Percentiles rank a stretch among this genome's conserved stretches.
phyloP scores from a whole-genome alignment of 2,797 vertebrate species.

The Pempheris klunzingeri region DNA sequence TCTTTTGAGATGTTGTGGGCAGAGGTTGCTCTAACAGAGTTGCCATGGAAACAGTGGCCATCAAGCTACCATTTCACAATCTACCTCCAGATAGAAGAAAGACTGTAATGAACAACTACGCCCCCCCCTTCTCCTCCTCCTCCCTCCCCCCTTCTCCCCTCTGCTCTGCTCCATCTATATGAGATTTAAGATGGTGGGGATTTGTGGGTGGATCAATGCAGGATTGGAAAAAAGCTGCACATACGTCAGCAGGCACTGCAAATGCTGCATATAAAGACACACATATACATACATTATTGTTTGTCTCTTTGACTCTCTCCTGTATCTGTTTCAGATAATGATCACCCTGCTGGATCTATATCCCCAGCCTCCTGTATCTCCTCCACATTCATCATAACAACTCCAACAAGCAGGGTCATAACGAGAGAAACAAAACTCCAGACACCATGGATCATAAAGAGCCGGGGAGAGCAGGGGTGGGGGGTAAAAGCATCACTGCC shows the following conservation, averaged over 20 bases:
- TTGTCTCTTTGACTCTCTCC: background rate
- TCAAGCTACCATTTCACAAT: slow-evolving; percentile 75
- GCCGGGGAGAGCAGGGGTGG: too few species aligned
- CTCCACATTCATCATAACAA: slow-evolving; percentile 45
- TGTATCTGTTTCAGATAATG: slow-evolving; percentile 49
- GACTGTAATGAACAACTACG: slow-evolving; percentile 74
- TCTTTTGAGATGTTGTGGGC: slow-evolving; percentile 80
- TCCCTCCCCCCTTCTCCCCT: background rate
- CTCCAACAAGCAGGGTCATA: slow-evolving; percentile 35
- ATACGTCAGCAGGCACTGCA: slow-evolving; percentile 21
- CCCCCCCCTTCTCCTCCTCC: background rate
- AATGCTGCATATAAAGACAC: slow-evolving; percentile 16
- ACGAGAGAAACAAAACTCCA: slow-evolving; percentile 50
- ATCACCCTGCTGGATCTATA: slow-evolving; percentile 47
- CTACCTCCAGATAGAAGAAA: slow-evolving; percentile 75
- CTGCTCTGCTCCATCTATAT: slow-evolving; percentile 39
- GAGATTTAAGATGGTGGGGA: slow-evolving; percentile 52
- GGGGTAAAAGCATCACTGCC: slow-evolving; percentile 31
- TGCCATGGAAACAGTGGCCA: slow-evolving; percentile 87
- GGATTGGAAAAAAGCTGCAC: slow-evolving; percentile 25
- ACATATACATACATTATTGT: background rate
- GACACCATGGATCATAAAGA: slow-evolving; percentile 55
- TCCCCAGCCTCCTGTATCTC: slow-evolving; percentile 37
- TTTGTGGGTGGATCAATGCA: slow-evolving; percentile 60
- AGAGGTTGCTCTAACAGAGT: slow-evolving; percentile 77